Evolutionary conservation across 2,888 invertebrate genomes (phyloP), one percentile per base, ranked within the genome.

Genomic region (Urechis unicinctus): DNA sequence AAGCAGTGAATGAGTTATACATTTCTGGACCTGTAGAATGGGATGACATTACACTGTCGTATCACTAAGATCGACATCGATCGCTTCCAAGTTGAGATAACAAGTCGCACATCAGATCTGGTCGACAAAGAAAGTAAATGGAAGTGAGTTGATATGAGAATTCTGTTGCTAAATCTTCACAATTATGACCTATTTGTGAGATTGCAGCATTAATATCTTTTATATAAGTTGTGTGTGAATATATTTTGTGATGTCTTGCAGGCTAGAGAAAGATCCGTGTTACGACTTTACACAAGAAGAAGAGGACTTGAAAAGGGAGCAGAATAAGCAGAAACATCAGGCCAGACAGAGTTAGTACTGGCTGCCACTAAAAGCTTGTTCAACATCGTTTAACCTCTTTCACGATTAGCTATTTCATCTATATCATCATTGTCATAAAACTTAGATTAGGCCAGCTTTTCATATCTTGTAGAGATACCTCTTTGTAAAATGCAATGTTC

Each of bases 21-120:
- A n/a, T n/a, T n/a, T n/a, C n/a, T n/a, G n/a, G n/a, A n/a, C 5
- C 30, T 46, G 6, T 44, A 74, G 74, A 50, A 67, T 49, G 74
- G 75, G 29, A 78, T 78, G 79, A 77, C 78, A 13, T 64, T 82
- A 26, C 78, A 80, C 75, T 89, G 90, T 66, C 82, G 97, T 36
- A 86, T 98, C 62, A 86, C 86, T n/a, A 96, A 96, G 80, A 94
- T 99, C 47, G 93, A 96, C 66, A 91, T 93, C 0, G 95, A 96
- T 66, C 82, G 91, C 53, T 96, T 96, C 57, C 69, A 71, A 30
- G 73, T 76, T 24, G 95, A 97, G 69, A 88, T 96, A 64, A 93
- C 96, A 0, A 91, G 89, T 1, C 91, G 91, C 70, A 88, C 91
- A 0, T 92, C 93, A 0, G 97, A 98, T 79, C 82, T 98, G 58